Percentiles rank a stretch among this genome's conserved stretches.
Evolutionary conservation across 1,140 invertebrate species (phyloP).

Genomic region (Trichomalopsis sarcophagae): DNA sequence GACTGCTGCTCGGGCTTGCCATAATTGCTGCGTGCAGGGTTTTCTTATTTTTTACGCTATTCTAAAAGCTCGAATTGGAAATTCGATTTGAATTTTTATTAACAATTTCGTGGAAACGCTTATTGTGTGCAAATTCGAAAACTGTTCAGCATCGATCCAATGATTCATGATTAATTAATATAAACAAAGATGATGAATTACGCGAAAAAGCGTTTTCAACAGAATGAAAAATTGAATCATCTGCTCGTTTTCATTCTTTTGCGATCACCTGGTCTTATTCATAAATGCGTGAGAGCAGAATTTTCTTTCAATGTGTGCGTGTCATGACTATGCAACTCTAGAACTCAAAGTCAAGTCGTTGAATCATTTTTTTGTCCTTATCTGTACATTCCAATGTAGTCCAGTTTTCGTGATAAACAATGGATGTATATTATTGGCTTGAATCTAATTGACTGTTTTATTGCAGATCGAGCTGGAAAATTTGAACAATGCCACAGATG

Average conservation of each 20-base stretch:
- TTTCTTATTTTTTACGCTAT: not conserved
- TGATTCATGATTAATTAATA: not conserved
- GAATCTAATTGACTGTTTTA: constrained; percentile 52
- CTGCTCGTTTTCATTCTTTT: not conserved
- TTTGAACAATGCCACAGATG: constrained; percentile 94
- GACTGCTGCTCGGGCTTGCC: not conserved
- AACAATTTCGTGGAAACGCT: not conserved
- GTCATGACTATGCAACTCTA: constrained; percentile 20
- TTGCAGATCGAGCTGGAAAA: constrained; percentile 95
- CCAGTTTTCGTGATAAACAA: constrained; percentile 15
- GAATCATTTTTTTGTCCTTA: constrained; percentile 26
- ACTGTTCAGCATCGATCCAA: not conserved
- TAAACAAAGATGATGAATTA: not conserved
- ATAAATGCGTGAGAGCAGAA: not conserved
- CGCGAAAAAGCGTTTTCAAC: not conserved
- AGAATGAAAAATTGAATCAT: not conserved
- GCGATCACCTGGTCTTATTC: constrained; percentile 1
- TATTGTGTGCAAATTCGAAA: not conserved
- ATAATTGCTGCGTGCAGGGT: not conserved
- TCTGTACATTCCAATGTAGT: constrained; percentile 11
- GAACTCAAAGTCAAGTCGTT: constrained; percentile 7
- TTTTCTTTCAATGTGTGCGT: constrained; percentile 31
- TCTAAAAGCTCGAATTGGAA: not conserved
- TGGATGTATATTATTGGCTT: constrained; percentile 1
- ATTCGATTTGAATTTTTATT: not conserved